Percentiles rank a stretch among this genome's conserved stretches.
These are phyloP conservation scores for Pluvialis apricaria DNA, from an alignment of 2,113 vertebrate species.

Conservation along the genomic window DNA sequence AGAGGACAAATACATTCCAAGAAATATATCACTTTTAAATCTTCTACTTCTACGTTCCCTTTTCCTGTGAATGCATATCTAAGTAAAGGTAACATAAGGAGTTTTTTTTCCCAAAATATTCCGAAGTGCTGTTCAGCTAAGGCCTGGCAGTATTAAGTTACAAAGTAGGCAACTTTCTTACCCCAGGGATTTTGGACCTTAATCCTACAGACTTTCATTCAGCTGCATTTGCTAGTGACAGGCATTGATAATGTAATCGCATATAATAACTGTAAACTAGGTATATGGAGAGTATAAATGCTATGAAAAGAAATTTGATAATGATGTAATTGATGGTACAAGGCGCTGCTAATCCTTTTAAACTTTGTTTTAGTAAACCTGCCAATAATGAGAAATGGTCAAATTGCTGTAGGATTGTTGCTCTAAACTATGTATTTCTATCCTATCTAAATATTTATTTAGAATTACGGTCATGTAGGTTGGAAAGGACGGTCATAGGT, in stretches of 20 bases:
- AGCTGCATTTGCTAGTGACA: neutral
- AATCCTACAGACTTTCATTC: neutral
- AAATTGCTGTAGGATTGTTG: neutral
- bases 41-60: neutral
- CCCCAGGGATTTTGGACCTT: neutral
- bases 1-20: neutral
- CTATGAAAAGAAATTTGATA: neutral
- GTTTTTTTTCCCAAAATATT: neutral
- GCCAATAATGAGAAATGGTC: neutral
- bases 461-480: neutral
- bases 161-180: neutral
- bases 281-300: neutral
- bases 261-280: neutral
- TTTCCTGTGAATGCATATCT: neutral
- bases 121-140: neutral
- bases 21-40: neutral
- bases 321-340: neutral
- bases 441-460: neutral
- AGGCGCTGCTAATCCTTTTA: neutral
- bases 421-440: neutral
- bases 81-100: neutral
- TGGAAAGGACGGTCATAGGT: neutral
- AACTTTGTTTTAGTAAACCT: neutral
- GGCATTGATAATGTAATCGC: neutral
- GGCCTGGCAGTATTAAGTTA: neutral